Evolutionary conservation across 2,888 invertebrate genomes (phyloP).

Genomic region (Eupithecia subumbrata): DNA sequence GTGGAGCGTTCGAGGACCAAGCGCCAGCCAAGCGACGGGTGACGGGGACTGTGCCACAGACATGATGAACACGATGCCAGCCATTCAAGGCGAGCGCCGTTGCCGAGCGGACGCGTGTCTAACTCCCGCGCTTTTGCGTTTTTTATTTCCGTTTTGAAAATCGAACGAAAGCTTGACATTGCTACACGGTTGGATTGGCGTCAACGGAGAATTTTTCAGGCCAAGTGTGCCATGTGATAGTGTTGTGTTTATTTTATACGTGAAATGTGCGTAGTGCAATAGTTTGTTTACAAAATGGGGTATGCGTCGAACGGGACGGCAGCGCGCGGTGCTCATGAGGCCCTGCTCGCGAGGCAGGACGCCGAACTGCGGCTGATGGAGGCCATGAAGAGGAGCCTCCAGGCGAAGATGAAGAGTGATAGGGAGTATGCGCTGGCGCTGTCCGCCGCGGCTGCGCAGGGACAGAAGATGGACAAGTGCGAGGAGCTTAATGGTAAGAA

Average conservation of each 20-base stretch:
- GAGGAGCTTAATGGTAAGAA: slow-evolving; percentile 87
- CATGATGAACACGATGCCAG: slow-evolving; percentile 58
- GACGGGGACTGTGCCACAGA: slow-evolving; percentile 59
- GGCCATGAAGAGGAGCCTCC: slow-evolving; percentile 93
- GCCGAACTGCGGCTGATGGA: slow-evolving; percentile 96
- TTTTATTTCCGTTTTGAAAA: slow-evolving; percentile 33
- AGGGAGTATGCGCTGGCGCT: slow-evolving; percentile 95
- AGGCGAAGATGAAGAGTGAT: slow-evolving; percentile 95
- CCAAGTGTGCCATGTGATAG: slow-evolving; percentile 69
- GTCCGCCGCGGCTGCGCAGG: slow-evolving; percentile 91
- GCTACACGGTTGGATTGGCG: background rate
- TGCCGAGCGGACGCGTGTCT: slow-evolving; percentile 62
- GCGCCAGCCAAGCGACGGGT: slow-evolving; percentile 41
- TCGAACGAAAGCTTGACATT: slow-evolving; percentile 11
- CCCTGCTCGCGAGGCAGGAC: slow-evolving; percentile 94
- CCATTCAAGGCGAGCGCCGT: slow-evolving; percentile 73
- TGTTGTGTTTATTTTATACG: slow-evolving; percentile 69
- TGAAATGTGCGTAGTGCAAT: slow-evolving; percentile 71
- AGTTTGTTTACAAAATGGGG: slow-evolving; percentile 86
- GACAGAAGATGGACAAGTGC: slow-evolving; percentile 91
- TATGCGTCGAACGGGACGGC: slow-evolving; percentile 92
- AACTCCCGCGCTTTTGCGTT: slow-evolving; percentile 29
- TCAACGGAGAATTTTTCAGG: background rate
- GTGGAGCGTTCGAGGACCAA: slow-evolving; percentile 38
- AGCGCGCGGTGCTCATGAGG: slow-evolving; percentile 95